These are phyloP conservation scores for Rhinolophus ferrumequinum DNA, from an alignment of 2,113 vertebrate species.

Conservation along the genomic window DNA sequence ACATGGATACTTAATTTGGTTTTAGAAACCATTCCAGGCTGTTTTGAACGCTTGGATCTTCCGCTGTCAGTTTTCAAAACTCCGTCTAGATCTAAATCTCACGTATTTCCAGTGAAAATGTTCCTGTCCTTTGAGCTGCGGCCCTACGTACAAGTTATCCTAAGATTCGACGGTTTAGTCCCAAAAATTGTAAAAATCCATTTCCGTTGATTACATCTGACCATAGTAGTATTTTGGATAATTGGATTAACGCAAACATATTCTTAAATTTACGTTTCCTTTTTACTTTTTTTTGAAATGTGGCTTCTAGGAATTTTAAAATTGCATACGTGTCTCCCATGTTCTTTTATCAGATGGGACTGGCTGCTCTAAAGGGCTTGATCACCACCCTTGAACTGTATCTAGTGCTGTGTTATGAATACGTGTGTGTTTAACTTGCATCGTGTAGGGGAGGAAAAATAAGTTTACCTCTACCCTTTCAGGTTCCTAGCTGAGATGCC, in stretches of 20 bases:
- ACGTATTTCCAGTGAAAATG: background rate
- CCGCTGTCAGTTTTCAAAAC: background rate
- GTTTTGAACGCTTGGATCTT: background rate
- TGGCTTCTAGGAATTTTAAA: background rate
- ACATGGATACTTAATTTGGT: background rate
- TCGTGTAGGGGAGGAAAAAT: background rate
- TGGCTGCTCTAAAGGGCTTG: background rate
- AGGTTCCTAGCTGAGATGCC: background rate
- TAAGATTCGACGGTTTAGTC: background rate
- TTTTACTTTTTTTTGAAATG: background rate
- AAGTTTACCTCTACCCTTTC: background rate
- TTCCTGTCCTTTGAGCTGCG: too few species aligned
- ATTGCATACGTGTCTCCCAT: background rate
- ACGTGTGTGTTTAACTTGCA: background rate
- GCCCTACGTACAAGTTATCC: accelerated
- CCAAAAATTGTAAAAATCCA: too few species aligned
- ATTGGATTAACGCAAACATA: background rate
- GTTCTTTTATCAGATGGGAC: background rate
- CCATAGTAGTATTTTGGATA: background rate
- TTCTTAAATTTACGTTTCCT: background rate
- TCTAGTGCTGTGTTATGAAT: background rate
- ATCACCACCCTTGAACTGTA: background rate
- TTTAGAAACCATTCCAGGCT: background rate
- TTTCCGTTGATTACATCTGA: background rate
- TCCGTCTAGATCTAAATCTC: background rate